Evolutionary conservation across 1,140 invertebrate genomes (phyloP), one percentile per base, ranked within the genome.

Genomic region (Lepidurus couesii): DNA sequence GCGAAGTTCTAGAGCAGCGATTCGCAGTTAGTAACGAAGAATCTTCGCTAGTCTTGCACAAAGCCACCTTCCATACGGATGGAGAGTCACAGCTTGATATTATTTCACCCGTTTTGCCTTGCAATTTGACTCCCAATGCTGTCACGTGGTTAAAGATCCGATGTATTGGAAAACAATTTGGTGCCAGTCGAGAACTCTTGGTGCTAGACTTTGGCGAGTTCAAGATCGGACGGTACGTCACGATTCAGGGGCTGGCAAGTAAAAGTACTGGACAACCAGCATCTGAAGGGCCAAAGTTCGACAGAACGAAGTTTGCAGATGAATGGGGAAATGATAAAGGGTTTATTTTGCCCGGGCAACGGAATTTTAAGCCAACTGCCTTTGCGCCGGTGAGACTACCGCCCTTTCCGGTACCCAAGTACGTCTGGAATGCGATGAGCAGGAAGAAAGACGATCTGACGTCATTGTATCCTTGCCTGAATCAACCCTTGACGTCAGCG

Each of bases 191-290:
- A 43, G 91, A 92, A 84, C 80, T 88, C 7, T 85, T 90, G 73
- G 82, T 88, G 44, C 90, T 89, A 77, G 83, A 81, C 81, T 93
- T 90, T 82, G 85, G 85, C 80, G 80, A 81, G 78, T 91, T 88
- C 82, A 84, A 86, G 80, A 87, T 92, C 77, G 88, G 86, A 44
- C 85, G 89, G 13, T 84, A 85, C 44, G 82, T 91, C 76, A 87
- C 90, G 21, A 84, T 83, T 16, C 87, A 53, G 83, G 43, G 83
- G 79, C 79, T 85, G 83, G 81, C 84, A 82, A 81, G 83, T 81
- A 47, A 80, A 79, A 77, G 73, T 77, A 80, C 44, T n/a, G 74
- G 44, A 80, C 81, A 75, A 79, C 80, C 44, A 77, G 75, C 16
- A 78, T 79, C 44, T 42, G 75, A 7, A n/a, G 75, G 79, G 73